Evolutionary conservation across 2,797 vertebrate genomes (phyloP), one percentile per base, ranked within the genome.

Genomic region (Gallirallus australis): DNA sequence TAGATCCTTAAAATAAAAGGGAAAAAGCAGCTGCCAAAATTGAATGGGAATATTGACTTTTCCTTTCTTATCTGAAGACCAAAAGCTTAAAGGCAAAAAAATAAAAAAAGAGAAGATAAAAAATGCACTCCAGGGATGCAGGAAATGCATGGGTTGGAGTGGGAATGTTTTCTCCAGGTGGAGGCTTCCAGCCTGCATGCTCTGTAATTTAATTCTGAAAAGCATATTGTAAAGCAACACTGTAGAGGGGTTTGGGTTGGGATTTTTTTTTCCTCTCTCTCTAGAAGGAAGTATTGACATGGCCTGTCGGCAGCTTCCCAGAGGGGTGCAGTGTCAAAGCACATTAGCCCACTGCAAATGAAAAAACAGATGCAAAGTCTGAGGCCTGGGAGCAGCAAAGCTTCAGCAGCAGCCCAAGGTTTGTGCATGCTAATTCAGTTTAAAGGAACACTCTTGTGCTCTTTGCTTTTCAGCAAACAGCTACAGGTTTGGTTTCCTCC

Each of bases 281-380:
- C 45, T 47, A 10, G 85, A 72, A 90, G 77, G 66, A 91, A 95
- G 91, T 96, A 93, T 60, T 93, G 95, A 82, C 96, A 86, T 25
- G 1, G 47, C 94, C 91, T 72, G 77, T 94, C 24, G 48, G 93
- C 85, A 89, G 2, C 84, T 75, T 93, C 96, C 96, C 96, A 70
- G 72, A 89, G 91, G 94, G 93, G 77, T 70, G 83, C 89, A 66
- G 91, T 95, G 94, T 96, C 96, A 94, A 30, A 86, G 89, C 93
- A 80, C 82, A 86, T 96, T 45, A 96, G 93, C 66, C 70, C n/a
- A 33, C 7, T 86, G 92, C 72, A 87, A 86, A 90, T 78, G 89
- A 66, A 90, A 88, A 95, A 63, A 10, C 91, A 95, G 91, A 88
- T 76, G 94, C 89, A 88, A 84, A 88, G 54, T 59, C 94, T 88